Base-by-base conservation (phyloP, 2,888 invertebrate species). In the Dyspetes luteomarginatus region DNA sequence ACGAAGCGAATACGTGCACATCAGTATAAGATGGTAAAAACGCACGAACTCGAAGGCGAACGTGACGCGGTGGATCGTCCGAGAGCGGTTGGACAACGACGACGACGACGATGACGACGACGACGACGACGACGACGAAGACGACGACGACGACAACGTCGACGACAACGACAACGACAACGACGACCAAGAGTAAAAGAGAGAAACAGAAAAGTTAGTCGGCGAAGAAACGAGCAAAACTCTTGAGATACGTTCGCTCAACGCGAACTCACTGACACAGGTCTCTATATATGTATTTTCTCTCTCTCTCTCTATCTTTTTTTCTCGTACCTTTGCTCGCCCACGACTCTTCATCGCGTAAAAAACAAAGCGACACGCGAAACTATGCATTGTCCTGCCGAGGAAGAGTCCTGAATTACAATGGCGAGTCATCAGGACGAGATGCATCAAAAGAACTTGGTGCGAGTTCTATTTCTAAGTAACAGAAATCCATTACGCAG, bases 311-410 rank as follows among this genome's bases (percentile, higher is more conserved):
- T 28, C 45, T 73, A 30, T 64, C 72, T 76, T 60, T 76, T 48
- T 67, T 26, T 76, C 64, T 69, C 60, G 67, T 36, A 30, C 68
- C 81, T 77, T 81, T 55, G 84, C 84, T 87, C 87, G 85, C 87
- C 88, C 87, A 88, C 87, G 88, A 87, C 83, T 87, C 84, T 81
- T 84, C 78, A 78, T 85, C 82, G 85, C 84, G 83, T 84, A 85
- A 86, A 86, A 86, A 86, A 84, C 83, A 85, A 86, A 86, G 83
- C 86, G 85, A 88, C 87, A 87, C 88, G 86, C 87, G 86, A 87
- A 89, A 88, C 88, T 89, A 88, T 88, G 89, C 88, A 88, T 89
- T 88, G 88, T 88, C 86, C 85, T 86, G 86, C 81, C 83, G 82
- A 85, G 82, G 85, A 86, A 86, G 85, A 88, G 88, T 87, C 88